Base-by-base conservation (phyloP, 2,797 vertebrate genomes). In the Etheostoma perlongum region DNA sequence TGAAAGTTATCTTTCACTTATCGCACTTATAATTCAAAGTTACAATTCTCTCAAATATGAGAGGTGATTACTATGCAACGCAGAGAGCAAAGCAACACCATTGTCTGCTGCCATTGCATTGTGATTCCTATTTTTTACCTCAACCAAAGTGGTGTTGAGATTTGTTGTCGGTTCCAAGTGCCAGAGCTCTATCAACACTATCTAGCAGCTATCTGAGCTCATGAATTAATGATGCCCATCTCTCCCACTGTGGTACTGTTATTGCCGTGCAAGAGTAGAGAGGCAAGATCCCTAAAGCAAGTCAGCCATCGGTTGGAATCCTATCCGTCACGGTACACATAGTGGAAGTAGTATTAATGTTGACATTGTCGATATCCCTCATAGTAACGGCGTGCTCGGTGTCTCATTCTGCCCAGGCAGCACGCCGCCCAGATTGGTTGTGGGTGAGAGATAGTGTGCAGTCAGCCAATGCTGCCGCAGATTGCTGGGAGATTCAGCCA, bases 221-320 rank as follows among this genome's bases (percentile, higher is more conserved):
- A 90, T 93, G 74, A 74, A 92, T 93, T 86, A 93, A 80, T 89
- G 47, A 92, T 86, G 69, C 30, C 44, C 23, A 33, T 61, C 52
- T 78, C 52, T 33, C 27, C 54, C 47, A 14, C 85, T 58, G 79
- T 75, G 72, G 19, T 60, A 70, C 78, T 80, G 82, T 86, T 90
- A 78, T 71, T 81, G 79, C 84, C 80, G 67, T 61, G 55, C 23
- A 48, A 69, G 69, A 58, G 51, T 33, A 57, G 60, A 13, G 57
- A 40, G 51, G 73, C 55, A 47, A 6, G 42, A 71, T 66, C 74
- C 5, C 62, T 44, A 59, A 47, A 0, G 19, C 6, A 48, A 70
- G 61, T 57, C 67, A 27, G 40, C 33, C 46, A 46, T 61, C n/a
- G 0, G 58, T 3, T 52, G 70, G 61, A 82, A 74, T 65, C 74